Conservation (phyloP, 2,888 invertebrate genomes). For the Notodonta ziczac region DNA sequence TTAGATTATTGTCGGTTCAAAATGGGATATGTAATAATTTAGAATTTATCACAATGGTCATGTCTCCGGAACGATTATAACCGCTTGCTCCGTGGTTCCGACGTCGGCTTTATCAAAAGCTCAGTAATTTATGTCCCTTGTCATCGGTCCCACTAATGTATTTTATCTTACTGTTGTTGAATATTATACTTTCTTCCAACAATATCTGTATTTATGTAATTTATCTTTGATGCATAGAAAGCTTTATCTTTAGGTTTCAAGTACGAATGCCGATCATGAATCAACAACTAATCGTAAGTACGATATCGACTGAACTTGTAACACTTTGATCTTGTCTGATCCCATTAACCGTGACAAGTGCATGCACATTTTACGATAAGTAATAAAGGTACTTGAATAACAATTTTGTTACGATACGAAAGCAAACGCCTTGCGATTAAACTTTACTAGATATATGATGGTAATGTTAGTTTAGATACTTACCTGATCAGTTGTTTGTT, state of each 20-base stretch:
- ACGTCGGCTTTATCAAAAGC: slow-evolving; percentile 68
- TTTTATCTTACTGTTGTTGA: slow-evolving; percentile 55
- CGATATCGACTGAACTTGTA: slow-evolving; percentile 18
- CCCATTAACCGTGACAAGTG: slow-evolving; percentile 13
- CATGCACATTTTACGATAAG: not conserved
- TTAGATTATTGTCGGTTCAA: slow-evolving; percentile 26
- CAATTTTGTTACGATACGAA: not conserved
- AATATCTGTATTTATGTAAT: slow-evolving; percentile 19
- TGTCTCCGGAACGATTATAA: slow-evolving; percentile 60
- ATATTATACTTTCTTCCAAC: slow-evolving; percentile 32
- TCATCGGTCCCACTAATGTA: slow-evolving; percentile 57
- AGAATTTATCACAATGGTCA: slow-evolving; percentile 46
- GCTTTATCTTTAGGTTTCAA: slow-evolving; percentile 25
- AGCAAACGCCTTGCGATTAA: not conserved
- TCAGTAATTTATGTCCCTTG: slow-evolving; percentile 64
- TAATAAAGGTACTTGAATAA: not conserved
- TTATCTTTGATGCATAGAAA: slow-evolving; percentile 28
- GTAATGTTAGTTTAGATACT: slow-evolving; percentile 24
- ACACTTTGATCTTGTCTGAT: slow-evolving; percentile 14
- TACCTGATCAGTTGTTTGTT: slow-evolving; percentile 37
- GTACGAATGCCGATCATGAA: slow-evolving; percentile 16
- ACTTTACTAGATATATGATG: not conserved
- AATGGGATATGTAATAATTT: slow-evolving; percentile 26
- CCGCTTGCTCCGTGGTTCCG: slow-evolving; percentile 48
- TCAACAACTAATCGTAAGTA: slow-evolving; percentile 18